These are phyloP conservation scores for Tetrapedia diversipes DNA, from an alignment of 2,888 invertebrate genomes.

Conservation along the genomic window DNA sequence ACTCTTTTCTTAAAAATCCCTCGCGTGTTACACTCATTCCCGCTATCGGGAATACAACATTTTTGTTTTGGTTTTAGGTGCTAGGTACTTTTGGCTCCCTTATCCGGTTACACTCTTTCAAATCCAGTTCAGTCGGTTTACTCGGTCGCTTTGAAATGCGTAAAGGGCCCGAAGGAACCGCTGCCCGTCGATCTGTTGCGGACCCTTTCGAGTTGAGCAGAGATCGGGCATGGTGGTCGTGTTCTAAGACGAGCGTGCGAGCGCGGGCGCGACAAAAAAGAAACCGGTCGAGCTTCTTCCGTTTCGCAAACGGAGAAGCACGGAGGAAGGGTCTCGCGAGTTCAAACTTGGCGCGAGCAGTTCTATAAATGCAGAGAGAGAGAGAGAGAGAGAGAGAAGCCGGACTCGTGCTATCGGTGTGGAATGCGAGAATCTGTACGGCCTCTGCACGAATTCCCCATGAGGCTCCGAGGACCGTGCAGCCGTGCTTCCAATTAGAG, in stretches of 20 bases:
- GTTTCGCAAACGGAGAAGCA: slow-evolving; percentile 50
- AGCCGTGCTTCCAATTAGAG: slow-evolving; percentile 46
- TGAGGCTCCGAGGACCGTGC: slow-evolving; percentile 2
- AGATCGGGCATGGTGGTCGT: slow-evolving; percentile 10
- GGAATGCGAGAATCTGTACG: slow-evolving; percentile 50
- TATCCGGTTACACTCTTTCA: too few relatives aligned
- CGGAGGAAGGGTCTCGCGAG: slow-evolving; percentile 33
- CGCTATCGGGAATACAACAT: too few relatives aligned
- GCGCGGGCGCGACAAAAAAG: slow-evolving; percentile 52
- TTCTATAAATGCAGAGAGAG: slow-evolving; percentile 48
- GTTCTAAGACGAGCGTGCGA: slow-evolving; percentile 21
- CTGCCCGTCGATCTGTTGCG: slow-evolving; percentile 13
- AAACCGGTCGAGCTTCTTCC: slow-evolving; percentile 63
- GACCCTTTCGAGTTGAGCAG: slow-evolving; percentile 21
- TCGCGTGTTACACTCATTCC: too few relatives aligned
- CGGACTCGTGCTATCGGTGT: slow-evolving; percentile 36
- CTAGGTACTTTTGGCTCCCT: too few relatives aligned
- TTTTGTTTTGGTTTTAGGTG: too few relatives aligned
- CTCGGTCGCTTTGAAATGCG: too few relatives aligned
- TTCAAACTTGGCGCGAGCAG: slow-evolving; percentile 57
- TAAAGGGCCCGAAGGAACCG: too few relatives aligned
- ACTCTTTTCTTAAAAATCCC: too few relatives aligned
- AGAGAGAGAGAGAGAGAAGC: slow-evolving; percentile 20
- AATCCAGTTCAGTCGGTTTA: too few relatives aligned
- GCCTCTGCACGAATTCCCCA: slow-evolving; percentile 51